Evolutionary conservation across 1,140 invertebrate genomes (phyloP).

Genomic region (Procambarus clarkii): DNA sequence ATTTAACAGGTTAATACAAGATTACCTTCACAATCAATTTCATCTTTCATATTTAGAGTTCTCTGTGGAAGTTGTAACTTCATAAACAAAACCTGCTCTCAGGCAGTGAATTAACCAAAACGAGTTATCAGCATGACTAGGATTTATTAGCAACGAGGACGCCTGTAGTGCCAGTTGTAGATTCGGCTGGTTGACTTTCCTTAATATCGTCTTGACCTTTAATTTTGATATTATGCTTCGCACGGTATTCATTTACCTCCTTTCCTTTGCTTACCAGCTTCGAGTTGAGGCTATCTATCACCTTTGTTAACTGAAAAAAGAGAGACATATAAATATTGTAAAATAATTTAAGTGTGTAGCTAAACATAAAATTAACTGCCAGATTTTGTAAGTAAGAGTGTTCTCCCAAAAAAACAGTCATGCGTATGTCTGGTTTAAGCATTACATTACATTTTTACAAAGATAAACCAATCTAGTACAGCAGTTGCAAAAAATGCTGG

Average conservation of each 20-base stretch:
- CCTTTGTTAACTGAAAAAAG: conserved; percentile 81
- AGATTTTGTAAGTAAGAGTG: too few relatives aligned
- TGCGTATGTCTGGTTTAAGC: too few relatives aligned
- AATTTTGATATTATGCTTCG: conserved; percentile 88
- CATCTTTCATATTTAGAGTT: background rate
- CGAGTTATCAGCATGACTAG: conserved; percentile 20
- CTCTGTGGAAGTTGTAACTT: background rate
- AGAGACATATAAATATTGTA: background rate
- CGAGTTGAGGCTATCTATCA: conserved; percentile 86
- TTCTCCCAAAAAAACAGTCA: too few relatives aligned
- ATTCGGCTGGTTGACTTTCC: conserved; percentile 21
- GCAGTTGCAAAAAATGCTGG: too few relatives aligned
- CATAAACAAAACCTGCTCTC: background rate
- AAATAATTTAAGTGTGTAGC: too few relatives aligned
- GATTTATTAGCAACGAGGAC: conserved; percentile 53
- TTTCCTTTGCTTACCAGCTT: conserved; percentile 90
- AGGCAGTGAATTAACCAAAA: background rate
- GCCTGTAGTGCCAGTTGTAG: conserved; percentile 25
- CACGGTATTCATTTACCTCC: conserved; percentile 95
- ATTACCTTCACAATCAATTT: background rate
- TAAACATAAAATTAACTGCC: too few relatives aligned
- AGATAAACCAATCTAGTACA: too few relatives aligned
- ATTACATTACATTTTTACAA: too few relatives aligned
- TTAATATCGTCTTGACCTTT: conserved; percentile 76
- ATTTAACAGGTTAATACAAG: background rate